These are phyloP conservation scores for Bufotes viridis DNA, from an alignment of 2,797 vertebrate genomes.

Conservation along the genomic window DNA sequence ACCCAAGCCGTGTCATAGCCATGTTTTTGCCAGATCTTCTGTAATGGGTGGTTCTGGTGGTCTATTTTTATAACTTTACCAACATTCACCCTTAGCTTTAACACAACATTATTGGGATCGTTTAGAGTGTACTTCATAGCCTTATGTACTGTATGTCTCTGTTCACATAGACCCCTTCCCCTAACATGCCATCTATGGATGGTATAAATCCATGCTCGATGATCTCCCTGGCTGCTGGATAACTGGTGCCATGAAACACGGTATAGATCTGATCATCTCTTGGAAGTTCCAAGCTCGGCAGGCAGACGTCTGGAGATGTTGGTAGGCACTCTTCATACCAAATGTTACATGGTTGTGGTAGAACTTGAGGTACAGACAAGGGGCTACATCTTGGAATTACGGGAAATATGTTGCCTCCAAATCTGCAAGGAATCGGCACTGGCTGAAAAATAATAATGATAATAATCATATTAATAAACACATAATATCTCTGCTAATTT, in stretches of 20 bases:
- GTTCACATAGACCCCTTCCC: constrained; percentile 46
- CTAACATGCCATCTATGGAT: constrained; percentile 15
- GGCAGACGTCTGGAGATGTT: neutral
- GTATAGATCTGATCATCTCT: neutral
- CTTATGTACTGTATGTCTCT: constrained; percentile 15
- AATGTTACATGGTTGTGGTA: neutral
- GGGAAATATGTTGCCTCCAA: neutral
- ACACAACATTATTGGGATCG: constrained; percentile 34
- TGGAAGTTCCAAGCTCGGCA: neutral
- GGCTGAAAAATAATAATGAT: neutral
- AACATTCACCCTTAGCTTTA: constrained; percentile 54
- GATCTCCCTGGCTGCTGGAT: neutral
- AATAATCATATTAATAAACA: neutral
- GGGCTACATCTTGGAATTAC: neutral
- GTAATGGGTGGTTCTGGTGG: constrained; percentile 55
- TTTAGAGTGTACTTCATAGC: neutral
- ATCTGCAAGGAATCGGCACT: neutral
- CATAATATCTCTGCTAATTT: neutral
- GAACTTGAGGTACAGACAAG: neutral
- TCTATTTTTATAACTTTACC: constrained; percentile 62
- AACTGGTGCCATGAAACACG: constrained; percentile 21
- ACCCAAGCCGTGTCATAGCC: constrained; percentile 67
- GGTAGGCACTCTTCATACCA: neutral
- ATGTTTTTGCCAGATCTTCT: constrained; percentile 56
- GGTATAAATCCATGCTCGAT: constrained; percentile 8